Conservation (phyloP, 2,888 invertebrate genomes). For the Drosophila nigricruria region DNA sequence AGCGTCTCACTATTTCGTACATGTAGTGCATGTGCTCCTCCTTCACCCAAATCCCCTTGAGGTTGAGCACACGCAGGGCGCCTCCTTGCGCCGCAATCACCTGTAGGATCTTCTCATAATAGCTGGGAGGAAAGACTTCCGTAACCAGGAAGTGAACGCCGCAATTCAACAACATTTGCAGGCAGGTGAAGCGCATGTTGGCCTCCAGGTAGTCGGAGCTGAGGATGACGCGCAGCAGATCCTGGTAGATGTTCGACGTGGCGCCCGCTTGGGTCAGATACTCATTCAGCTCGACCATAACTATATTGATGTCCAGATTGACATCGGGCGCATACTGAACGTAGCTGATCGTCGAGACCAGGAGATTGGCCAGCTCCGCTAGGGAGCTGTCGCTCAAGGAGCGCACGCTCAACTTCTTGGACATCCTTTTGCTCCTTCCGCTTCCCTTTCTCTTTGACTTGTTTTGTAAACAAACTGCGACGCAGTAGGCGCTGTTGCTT, state of each 20-base stretch:
- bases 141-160: slow-evolving; percentile 89
- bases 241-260: slow-evolving; percentile 89
- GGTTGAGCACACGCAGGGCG: slow-evolving; percentile 88
- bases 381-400: slow-evolving; percentile 88
- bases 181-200: slow-evolving; percentile 88
- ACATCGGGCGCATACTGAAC: slow-evolving; percentile 86
- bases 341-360: slow-evolving; percentile 88
- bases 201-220: slow-evolving; percentile 89
- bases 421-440: slow-evolving; percentile 85
- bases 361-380: slow-evolving; percentile 87
- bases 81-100: slow-evolving; percentile 88
- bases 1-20: slow-evolving; percentile 87
- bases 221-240: slow-evolving; percentile 88
- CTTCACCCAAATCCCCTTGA: slow-evolving; percentile 91
- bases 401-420: slow-evolving; percentile 88
- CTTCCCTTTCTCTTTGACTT: neutral
- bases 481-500: slow-evolving; percentile 45
- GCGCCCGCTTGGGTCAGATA: slow-evolving; percentile 88
- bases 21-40: slow-evolving; percentile 89
- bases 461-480: slow-evolving; percentile 60
- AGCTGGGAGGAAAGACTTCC: slow-evolving; percentile 90
- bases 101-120: slow-evolving; percentile 89
- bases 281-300: slow-evolving; percentile 88
- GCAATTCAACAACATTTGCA: slow-evolving; percentile 88
- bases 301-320: slow-evolving; percentile 87